Evolutionary conservation across 2,113 vertebrate genomes (phyloP).

Genomic region (Bufo gargarizans): DNA sequence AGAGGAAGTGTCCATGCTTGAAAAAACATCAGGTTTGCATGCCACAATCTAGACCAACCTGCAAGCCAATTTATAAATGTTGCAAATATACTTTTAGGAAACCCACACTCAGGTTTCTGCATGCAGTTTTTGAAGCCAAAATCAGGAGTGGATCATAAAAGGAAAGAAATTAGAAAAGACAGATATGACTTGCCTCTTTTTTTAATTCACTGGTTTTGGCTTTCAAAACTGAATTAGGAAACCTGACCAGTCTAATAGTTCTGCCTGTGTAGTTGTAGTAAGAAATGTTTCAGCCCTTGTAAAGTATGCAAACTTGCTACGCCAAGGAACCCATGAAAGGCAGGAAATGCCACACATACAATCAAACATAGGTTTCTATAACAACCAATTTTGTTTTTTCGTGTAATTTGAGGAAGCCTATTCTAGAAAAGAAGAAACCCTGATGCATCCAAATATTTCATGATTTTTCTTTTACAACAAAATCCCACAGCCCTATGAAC

Average conservation of each 20-base stretch:
- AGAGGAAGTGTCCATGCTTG: too few relatives aligned
- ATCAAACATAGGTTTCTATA: constrained; percentile 31
- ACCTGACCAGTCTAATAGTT: neutral
- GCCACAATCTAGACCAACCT: too few relatives aligned
- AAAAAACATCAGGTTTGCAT: too few relatives aligned
- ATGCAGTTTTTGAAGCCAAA: too few relatives aligned
- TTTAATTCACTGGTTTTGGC: too few relatives aligned
- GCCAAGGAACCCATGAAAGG: constrained; percentile 14
- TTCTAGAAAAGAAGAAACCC: constrained; percentile 6
- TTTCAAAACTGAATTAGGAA: too few relatives aligned
- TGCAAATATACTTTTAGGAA: too few relatives aligned
- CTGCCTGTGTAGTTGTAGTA: neutral
- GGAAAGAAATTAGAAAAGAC: too few relatives aligned
- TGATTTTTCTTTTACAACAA: constrained; percentile 9
- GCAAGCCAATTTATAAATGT: too few relatives aligned
- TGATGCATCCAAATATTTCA: constrained; percentile 36
- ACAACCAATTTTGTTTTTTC: constrained; percentile 37
- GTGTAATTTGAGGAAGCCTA: constrained; percentile 44
- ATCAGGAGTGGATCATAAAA: too few relatives aligned
- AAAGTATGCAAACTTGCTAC: neutral
- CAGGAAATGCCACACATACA: constrained; percentile 54
- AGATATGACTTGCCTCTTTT: too few relatives aligned
- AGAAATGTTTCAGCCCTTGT: neutral
- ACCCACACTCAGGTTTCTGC: too few relatives aligned
- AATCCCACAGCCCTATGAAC: neutral